These are phyloP conservation scores for Monochamus saltuarius DNA, from an alignment of 1,140 invertebrate genomes.

Conservation along the genomic window DNA sequence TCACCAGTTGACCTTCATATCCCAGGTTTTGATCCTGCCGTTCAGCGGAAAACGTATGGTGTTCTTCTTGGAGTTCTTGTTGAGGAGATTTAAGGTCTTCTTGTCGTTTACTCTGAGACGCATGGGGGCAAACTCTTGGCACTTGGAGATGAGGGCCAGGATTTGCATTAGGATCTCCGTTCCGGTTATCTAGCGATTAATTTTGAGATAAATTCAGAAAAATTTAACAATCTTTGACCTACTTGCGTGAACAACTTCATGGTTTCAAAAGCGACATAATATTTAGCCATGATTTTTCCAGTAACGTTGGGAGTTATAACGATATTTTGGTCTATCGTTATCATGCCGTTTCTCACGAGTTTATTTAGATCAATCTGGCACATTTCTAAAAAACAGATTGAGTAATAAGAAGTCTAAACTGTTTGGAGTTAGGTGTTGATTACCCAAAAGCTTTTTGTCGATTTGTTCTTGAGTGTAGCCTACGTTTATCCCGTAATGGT, in stretches of 20 bases:
- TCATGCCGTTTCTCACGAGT: conserved; percentile 55
- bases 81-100: conserved; percentile 60
- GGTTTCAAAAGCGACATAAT: conserved; percentile 64
- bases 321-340: conserved; percentile 55
- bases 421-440: conserved; percentile 8
- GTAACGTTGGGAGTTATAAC: conserved; percentile 56
- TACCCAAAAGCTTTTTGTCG: conserved; percentile 70
- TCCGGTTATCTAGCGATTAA: conserved; percentile 49
- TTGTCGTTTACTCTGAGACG: conserved; percentile 61
- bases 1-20: conserved; percentile 68
- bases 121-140: conserved; percentile 62
- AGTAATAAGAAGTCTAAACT: not conserved
- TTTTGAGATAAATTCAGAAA: not conserved
- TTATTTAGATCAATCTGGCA: conserved; percentile 61
- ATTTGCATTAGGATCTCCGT: conserved; percentile 51
- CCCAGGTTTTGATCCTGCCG: conserved; percentile 60
- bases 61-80: conserved; percentile 55
- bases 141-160: conserved; percentile 53
- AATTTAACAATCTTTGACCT: conserved; percentile 1
- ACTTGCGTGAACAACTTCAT: conserved; percentile 61
- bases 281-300: conserved; percentile 65
- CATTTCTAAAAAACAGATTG: conserved; percentile 46
- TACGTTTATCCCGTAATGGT: conserved; percentile 63
- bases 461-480: conserved; percentile 57
- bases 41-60: conserved; percentile 60